Base-by-base conservation (phyloP, 1,140 invertebrate genomes). In the Panulirus ornatus region DNA sequence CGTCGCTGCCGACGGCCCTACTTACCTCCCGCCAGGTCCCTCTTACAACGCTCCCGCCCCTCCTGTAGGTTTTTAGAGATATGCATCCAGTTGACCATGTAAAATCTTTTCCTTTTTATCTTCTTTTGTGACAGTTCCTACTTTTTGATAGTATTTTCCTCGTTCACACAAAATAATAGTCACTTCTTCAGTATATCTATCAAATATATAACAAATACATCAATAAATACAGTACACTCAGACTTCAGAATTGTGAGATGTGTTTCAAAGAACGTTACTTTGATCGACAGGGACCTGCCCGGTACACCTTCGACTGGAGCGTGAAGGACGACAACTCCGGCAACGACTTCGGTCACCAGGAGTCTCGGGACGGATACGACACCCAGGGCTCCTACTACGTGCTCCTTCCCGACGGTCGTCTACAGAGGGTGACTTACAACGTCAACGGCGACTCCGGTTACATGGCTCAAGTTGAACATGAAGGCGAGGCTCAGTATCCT, bases 321-420 rank as follows among this genome's bases (percentile, higher is more conserved):
- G 63, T 84, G 63, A 73, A 73, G 40, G 83, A 84, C 83, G 66
- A 42, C 38, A 11, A 42, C 27, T 84, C 83, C 36, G 40, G 83
- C 63, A 84, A 84, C 83, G 44, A 71, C 66, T 71, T 30, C 79
- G 79, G 30, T 38, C 83, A 84, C 38, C 63, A 84, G 63, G 83
- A 84, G n/a, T 1, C 83, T 30, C 83, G 66, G 6, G 38, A 84
- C 5, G 83, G 83, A 6, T 27, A 84, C 63, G 70, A 84, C 66
- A 84, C 83, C 9, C 38, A 84, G 40, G 63, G 63, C 22, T 71
- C 66, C 9, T 73, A 84, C 27, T 84, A 73, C 66, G 83, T 73
- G 5, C 83, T 44, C 36, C 83, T 84, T 70, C 63, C 83, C 83
- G 83, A 84, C 83, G 83, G 83, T 34, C 83, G 63, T 44, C 79